These are phyloP conservation scores for Trogon surrucura DNA, from an alignment of 2,113 vertebrate species.

Conservation along the genomic window DNA sequence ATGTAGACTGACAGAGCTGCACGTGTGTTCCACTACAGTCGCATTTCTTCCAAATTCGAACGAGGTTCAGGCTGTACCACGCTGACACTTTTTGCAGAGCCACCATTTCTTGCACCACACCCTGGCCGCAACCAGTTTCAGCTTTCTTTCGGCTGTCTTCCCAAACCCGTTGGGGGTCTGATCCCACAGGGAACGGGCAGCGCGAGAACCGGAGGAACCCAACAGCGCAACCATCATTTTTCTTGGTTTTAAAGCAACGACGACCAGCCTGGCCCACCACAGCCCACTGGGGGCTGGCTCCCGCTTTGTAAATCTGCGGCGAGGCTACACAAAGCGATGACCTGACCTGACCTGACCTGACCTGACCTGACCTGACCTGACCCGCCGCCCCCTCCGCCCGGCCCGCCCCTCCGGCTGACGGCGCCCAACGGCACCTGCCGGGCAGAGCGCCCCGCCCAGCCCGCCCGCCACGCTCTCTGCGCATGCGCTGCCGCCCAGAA, in stretches of 20 bases:
- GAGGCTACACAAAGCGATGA: background rate
- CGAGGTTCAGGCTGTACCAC: background rate
- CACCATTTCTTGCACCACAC: background rate
- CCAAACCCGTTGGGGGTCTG: background rate
- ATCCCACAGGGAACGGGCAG: background rate
- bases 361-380: no score
- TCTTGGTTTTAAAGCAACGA: background rate
- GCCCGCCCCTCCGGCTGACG: no score
- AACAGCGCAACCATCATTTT: no score
- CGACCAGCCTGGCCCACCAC: no score
- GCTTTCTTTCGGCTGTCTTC: no score
- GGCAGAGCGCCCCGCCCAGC: no score
- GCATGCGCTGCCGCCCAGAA: no score
- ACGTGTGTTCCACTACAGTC: rapidly evolving
- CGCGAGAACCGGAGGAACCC: rapidly evolving
- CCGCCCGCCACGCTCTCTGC: no score
- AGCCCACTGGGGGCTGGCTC: rapidly evolving
- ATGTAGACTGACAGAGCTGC: background rate
- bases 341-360: no score
- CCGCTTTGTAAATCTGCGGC: rapidly evolving
- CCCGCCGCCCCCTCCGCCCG: no score
- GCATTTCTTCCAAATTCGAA: background rate
- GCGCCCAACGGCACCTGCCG: no score
- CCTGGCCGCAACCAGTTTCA: background rate
- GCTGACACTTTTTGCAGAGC: no score